Conservation (phyloP, 1,140 invertebrate species). For the Drosophila saltans region DNA sequence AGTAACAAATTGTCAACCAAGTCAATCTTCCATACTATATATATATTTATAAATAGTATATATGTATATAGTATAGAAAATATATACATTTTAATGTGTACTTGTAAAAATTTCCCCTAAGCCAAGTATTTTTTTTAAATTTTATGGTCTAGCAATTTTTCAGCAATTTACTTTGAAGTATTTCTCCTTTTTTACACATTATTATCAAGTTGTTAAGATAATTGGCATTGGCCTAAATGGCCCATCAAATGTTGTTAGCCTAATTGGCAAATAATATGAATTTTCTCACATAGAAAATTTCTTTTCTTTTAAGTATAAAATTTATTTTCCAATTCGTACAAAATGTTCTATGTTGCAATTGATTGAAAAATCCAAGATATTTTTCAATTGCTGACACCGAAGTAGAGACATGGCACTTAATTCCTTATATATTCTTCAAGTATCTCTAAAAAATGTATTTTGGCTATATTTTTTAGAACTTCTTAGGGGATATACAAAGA, state of each 20-base stretch:
- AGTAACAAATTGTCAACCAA: conserved; percentile 54
- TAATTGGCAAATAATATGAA: conserved; percentile 16
- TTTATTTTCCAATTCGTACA: no score
- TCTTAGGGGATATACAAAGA: no score
- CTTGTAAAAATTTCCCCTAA: background rate
- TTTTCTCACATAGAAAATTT: background rate
- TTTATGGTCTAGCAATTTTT: conserved; percentile 42
- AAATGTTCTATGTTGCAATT: no score
- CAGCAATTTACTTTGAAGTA: conserved; percentile 47
- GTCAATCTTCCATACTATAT: conserved; percentile 41
- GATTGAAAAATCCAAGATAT: no score
- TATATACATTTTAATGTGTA: background rate
- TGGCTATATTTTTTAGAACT: no score
- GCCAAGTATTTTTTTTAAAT: conserved; percentile 15
- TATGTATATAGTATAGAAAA: conserved; percentile 9
- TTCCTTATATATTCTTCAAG: no score
- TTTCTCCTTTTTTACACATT: background rate
- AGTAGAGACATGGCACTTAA: no score
- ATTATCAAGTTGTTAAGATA: conserved; percentile 50
- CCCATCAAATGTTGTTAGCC: conserved; percentile 47
- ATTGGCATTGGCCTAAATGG: conserved; percentile 63
- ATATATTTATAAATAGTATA: conserved; percentile 8
- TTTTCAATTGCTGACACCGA: no score
- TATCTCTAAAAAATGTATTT: no score
- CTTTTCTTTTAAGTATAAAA: no score